Base-by-base conservation (phyloP, 2,113 vertebrate species). In the Vidua chalybeata region DNA sequence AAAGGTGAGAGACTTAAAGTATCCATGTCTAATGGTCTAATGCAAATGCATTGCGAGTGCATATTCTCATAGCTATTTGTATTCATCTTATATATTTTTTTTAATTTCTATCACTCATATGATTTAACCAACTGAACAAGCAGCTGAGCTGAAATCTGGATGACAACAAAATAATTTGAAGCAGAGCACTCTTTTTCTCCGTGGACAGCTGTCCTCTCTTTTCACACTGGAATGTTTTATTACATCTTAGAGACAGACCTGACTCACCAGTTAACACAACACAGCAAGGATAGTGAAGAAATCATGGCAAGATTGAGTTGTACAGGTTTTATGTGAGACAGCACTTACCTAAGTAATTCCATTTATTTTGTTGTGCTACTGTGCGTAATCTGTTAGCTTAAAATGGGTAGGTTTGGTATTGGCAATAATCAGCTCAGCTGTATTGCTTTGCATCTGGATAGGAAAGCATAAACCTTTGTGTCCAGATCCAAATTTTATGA, bases 21-120 rank as follows among this genome's bases (percentile, higher is more conserved):
- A 91, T 95, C 81, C 68, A 55, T 95, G 51, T 93, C 68, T 96
- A 97, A 97, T 97, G 95, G 84, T 80, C 87, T 97, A 96, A 97
- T 97, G 95, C 73, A 97, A 97, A 97, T 89, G 24, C 5, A 21
- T 26, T 30, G 9, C 0, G 0, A 48, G 9, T 31, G 17, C 17
- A 27, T 41, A 6, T 55, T 55, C 63, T 94, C 37, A 27, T 51
- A 88, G 74, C 48, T 85, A 80, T 63, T 94, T 83, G 11, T 85
- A 94, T 97, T 95, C 76, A 93, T 97, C 96, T 96, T 94, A 94
- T 79, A 94, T 63, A 68, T 88, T 94, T 94, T 94, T 79, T 84
- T 95, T 39, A 74, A 91, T 83, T 94, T 87, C 76, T 63, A 16
- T 71, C 59, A 77, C 27, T 95, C 48, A 96, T 79, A 89, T 10